Conservation (phyloP, 2,797 vertebrate genomes). For the Parambassis ranga region DNA sequence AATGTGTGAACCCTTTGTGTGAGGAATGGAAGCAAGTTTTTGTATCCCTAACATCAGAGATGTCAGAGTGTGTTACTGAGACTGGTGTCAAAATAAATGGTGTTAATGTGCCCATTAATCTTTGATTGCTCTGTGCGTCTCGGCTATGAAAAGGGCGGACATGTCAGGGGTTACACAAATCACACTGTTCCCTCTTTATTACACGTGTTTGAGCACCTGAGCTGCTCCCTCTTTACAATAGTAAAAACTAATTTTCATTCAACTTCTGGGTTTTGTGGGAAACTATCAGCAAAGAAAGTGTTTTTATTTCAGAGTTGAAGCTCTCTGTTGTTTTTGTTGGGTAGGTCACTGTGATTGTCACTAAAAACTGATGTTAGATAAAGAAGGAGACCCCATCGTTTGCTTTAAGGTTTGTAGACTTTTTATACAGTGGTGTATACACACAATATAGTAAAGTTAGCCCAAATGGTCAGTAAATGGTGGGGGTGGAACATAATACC, state of each 20-base stretch:
- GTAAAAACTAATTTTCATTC: not conserved
- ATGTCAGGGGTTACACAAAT: slow-evolving; percentile 15
- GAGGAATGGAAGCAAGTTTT: not conserved
- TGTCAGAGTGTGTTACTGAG: slow-evolving; percentile 9
- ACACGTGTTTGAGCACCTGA: not conserved
- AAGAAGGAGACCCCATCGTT: too few relatives aligned
- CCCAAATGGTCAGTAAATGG: too few relatives aligned
- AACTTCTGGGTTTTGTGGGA: accelerated
- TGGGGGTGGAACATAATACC: too few relatives aligned
- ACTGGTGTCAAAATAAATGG: slow-evolving; percentile 10
- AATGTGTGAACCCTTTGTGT: not conserved
- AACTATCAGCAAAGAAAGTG: too few relatives aligned
- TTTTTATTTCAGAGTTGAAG: too few relatives aligned
- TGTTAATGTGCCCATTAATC: slow-evolving; percentile 39
- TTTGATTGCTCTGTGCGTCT: slow-evolving; percentile 14
- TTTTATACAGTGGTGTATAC: too few relatives aligned
- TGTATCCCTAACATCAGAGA: not conserved
- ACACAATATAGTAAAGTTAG: too few relatives aligned
- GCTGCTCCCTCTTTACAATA: not conserved
- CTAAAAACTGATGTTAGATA: too few relatives aligned
- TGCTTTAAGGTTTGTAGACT: too few relatives aligned
- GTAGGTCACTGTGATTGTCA: too few relatives aligned
- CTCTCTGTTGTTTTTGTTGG: too few relatives aligned
- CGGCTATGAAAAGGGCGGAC: slow-evolving; percentile 10
- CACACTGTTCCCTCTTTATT: not conserved